Percentiles rank a stretch among this genome's conserved stretches.
Evolutionary conservation across 2,888 invertebrate species (phyloP).

Genomic region (Drosophila seclusa): DNA sequence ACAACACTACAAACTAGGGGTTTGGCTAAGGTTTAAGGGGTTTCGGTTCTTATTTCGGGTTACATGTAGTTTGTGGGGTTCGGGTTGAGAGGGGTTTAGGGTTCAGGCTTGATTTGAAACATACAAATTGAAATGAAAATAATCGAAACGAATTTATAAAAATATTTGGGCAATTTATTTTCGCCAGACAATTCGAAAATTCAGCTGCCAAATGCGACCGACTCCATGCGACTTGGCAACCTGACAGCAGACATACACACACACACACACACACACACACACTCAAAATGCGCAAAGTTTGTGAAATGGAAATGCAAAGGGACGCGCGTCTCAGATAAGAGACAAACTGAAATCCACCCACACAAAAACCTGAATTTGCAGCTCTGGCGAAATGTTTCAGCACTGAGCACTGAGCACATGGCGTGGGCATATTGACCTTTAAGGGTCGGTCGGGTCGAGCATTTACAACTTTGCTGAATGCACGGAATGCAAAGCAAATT

Average conservation of each 20-base stretch:
- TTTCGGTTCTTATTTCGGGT: slow-evolving; percentile 4
- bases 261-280: neutral
- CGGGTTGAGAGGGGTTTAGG: neutral
- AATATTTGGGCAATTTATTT: slow-evolving; percentile 19
- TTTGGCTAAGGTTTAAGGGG: slow-evolving; percentile 24
- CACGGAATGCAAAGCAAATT: slow-evolving; percentile 10
- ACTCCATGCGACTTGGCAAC: slow-evolving; percentile 16
- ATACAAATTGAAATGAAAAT: slow-evolving; percentile 14
- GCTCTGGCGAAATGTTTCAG: slow-evolving; percentile 22
- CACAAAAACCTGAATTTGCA: slow-evolving; percentile 17
- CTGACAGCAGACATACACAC: slow-evolving; percentile 12
- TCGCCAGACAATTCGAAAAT: slow-evolving; percentile 9
- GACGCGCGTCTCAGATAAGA: slow-evolving; percentile 5
- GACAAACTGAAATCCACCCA: neutral
- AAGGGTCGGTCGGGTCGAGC: neutral
- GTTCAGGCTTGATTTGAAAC: slow-evolving; percentile 10
- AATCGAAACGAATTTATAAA: slow-evolving; percentile 12
- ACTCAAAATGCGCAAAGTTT: slow-evolving; percentile 28
- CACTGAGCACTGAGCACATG: neutral
- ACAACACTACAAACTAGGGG: slow-evolving; percentile 62
- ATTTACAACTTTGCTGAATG: neutral
- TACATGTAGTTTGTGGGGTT: neutral
- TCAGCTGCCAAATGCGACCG: slow-evolving; percentile 17
- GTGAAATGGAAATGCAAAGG: slow-evolving; percentile 30
- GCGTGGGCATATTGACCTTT: slow-evolving; percentile 41